A percentile compares a stretch with the other conserved stretches of the same genome.
phyloP scores from a whole-genome alignment of 2,888 invertebrate species.

The Drosophila formosana region DNA sequence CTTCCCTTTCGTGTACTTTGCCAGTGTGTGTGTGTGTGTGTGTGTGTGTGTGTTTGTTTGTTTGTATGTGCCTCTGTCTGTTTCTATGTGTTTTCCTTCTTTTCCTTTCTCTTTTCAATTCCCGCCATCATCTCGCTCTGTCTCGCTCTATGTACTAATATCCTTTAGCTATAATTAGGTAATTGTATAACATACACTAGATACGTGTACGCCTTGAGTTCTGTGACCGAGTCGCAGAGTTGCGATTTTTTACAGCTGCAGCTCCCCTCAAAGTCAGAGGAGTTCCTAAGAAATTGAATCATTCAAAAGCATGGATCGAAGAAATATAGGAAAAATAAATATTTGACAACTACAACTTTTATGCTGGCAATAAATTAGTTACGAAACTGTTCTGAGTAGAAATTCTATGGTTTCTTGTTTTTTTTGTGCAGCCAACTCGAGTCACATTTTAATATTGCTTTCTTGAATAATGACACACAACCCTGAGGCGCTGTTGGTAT shows the following conservation, averaged over 20 bases:
- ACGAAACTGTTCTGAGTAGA: neutral
- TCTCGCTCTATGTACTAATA: constrained; percentile 42
- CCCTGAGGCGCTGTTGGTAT: constrained; percentile 24
- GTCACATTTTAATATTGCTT: constrained; percentile 74
- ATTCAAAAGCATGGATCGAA: no score
- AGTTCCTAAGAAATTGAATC: neutral
- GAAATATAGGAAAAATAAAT: no score
- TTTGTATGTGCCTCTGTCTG: neutral
- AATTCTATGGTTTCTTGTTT: constrained; percentile 5
- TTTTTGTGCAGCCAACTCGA: constrained; percentile 51
- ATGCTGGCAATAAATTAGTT: no score
- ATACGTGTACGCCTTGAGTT: constrained; percentile 49
- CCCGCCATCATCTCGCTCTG: neutral
- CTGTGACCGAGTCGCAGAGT: constrained; percentile 69
- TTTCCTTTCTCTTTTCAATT: neutral
- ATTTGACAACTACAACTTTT: no score
- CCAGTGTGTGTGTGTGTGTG: constrained; percentile 11
- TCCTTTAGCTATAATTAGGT: constrained; percentile 56
- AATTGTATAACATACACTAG: constrained; percentile 57
- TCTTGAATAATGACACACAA: constrained; percentile 66
- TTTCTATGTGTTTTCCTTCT: constrained; percentile 1
- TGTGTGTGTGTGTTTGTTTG: neutral
- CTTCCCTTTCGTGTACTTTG: constrained; percentile 2
- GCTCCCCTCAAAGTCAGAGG: neutral
- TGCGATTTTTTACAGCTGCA: constrained; percentile 61